Evolutionary conservation across 37 sponge, comb jelly and placozoan species (phyloP).

Genomic region (Geodia barretti): DNA sequence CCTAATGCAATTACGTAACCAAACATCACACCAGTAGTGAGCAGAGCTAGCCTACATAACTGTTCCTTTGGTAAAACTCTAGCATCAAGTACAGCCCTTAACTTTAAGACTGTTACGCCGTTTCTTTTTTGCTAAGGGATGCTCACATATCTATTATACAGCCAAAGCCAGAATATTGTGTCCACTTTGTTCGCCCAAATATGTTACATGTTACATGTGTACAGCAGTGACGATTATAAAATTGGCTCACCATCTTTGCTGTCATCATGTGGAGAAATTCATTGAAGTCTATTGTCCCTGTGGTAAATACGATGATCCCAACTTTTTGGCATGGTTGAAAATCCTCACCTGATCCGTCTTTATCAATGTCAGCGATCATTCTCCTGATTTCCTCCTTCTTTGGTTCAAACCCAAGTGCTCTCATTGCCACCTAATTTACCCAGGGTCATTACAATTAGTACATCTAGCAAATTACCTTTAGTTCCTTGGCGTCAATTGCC

Average conservation of each 20-base stretch:
- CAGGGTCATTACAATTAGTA: neutral
- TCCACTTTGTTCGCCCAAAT: too few species aligned
- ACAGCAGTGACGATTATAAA: too few species aligned
- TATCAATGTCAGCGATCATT: slow-evolving; percentile 95
- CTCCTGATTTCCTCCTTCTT: slow-evolving; percentile 99
- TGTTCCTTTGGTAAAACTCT: too few species aligned
- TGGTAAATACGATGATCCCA: too few species aligned
- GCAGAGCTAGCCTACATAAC: neutral
- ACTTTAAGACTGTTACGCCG: too few species aligned
- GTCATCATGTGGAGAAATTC: slow-evolving; percentile 99
- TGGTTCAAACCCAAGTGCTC: slow-evolving; percentile 98
- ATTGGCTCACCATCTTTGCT: slow-evolving; percentile 83
- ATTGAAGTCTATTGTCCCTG: slow-evolving; percentile 98
- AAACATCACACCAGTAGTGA: neutral
- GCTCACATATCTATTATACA: too few species aligned
- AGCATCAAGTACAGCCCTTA: too few species aligned
- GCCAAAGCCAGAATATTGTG: too few species aligned
- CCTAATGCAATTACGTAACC: slow-evolving; percentile 28
- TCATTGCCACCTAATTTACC: slow-evolving; percentile 86
- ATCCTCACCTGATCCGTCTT: slow-evolving; percentile 85
- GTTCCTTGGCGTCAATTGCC: slow-evolving; percentile 95
- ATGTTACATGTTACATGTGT: too few species aligned
- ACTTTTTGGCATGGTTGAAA: neutral
- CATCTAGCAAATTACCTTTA: slow-evolving; percentile 68
- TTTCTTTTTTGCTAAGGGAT: too few species aligned